phyloP scores from a whole-genome alignment of 2,888 invertebrate species.

The Arctia plantaginis region DNA sequence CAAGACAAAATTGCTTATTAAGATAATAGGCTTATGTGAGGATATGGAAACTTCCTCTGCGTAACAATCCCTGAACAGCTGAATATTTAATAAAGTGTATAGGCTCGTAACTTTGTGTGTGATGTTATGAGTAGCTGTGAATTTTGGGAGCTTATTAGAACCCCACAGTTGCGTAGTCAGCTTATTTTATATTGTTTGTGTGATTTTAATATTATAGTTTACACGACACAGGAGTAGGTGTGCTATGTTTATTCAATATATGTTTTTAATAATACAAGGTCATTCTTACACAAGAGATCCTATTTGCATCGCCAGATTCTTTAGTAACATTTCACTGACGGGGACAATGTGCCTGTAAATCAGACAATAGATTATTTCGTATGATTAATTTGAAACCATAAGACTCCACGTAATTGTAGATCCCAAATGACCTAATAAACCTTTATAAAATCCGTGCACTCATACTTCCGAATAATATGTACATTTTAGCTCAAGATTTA shows the following conservation, averaged over 20 bases:
- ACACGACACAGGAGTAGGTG: neutral
- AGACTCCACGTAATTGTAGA: too few relatives aligned
- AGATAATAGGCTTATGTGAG: constrained; percentile 43
- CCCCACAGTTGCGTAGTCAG: constrained; percentile 2
- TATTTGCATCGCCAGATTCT: constrained; percentile 1
- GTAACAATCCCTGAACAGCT: constrained; percentile 40
- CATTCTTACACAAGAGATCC: too few relatives aligned
- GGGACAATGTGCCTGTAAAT: neutral
- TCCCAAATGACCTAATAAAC: neutral
- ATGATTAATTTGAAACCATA: neutral
- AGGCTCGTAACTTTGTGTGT: constrained; percentile 13
- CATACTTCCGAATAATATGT: too few relatives aligned
- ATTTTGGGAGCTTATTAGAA: constrained; percentile 13
- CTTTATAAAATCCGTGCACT: neutral
- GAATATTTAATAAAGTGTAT: constrained; percentile 48
- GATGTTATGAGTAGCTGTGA: constrained; percentile 11
- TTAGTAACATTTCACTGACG: constrained; percentile 25
- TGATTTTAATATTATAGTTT: neutral
- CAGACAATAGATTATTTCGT: neutral
- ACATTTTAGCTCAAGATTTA: neutral
- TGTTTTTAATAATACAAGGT: too few relatives aligned
- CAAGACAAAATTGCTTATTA: constrained; percentile 42
- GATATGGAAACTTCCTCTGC: constrained; percentile 32
- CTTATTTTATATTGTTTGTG: neutral
- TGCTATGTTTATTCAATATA: neutral